Conservation (phyloP, 2,888 invertebrate genomes). For the Anarsia innoxiella region DNA sequence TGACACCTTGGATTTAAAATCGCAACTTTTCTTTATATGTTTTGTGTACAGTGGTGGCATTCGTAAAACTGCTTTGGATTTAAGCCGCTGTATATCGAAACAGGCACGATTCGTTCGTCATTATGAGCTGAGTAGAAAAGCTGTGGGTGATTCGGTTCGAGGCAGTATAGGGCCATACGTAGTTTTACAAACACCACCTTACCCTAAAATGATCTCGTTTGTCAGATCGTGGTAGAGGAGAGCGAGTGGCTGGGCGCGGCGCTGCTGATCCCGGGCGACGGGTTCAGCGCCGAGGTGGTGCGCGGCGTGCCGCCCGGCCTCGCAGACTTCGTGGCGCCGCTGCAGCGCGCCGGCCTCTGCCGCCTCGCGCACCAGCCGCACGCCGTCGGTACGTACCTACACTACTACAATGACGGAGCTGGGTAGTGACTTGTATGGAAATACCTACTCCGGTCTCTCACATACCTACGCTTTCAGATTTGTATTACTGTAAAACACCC, state of each 20-base stretch:
- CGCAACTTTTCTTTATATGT: not conserved
- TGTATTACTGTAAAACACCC: too few relatives aligned
- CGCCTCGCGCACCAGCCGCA: slow-evolving; percentile 92
- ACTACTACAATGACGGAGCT: slow-evolving; percentile 1
- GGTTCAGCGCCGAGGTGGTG: slow-evolving; percentile 97
- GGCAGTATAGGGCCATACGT: too few relatives aligned
- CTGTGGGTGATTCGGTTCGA: too few relatives aligned
- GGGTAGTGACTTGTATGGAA: too few relatives aligned
- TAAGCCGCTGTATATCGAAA: too few relatives aligned
- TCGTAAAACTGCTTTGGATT: too few relatives aligned
- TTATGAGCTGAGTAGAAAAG: too few relatives aligned
- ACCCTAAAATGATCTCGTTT: not conserved
- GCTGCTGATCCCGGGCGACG: slow-evolving; percentile 96
- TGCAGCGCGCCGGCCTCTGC: slow-evolving; percentile 90
- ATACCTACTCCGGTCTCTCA: too few relatives aligned
- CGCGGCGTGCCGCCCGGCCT: slow-evolving; percentile 94
- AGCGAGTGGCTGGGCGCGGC: slow-evolving; percentile 93
- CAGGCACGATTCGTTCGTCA: too few relatives aligned
- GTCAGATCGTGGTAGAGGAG: slow-evolving; percentile 79
- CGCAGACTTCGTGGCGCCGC: slow-evolving; percentile 88
- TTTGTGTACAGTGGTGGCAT: too few relatives aligned
- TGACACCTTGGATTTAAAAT: not conserved
- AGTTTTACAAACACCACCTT: not conserved
- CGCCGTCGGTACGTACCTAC: slow-evolving; percentile 73
- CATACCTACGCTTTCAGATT: too few relatives aligned